A percentile compares a stretch with the other conserved stretches of the same genome.
Evolutionary conservation across 2,113 vertebrate genomes (phyloP).

Genomic region (Shinisaurus crocodilurus): DNA sequence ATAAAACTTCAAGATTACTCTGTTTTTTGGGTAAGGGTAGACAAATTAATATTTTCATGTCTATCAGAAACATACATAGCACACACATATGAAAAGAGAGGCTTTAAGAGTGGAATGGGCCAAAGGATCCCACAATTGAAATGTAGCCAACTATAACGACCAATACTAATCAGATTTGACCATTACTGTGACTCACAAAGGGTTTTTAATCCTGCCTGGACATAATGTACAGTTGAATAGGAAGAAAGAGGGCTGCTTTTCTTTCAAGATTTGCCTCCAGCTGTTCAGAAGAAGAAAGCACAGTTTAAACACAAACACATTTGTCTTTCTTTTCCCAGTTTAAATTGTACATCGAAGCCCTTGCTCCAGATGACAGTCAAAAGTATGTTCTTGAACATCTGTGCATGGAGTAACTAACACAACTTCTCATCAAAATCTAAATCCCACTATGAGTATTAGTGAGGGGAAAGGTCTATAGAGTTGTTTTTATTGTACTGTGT

Average conservation of each 20-base stretch:
- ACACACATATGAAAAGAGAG: not conserved
- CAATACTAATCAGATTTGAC: constrained; percentile 60
- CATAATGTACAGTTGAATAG: constrained; percentile 45
- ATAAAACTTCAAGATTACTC: constrained; percentile 2
- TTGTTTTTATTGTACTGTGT: not conserved
- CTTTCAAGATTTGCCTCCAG: constrained; percentile 51
- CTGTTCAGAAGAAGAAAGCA: constrained; percentile 53
- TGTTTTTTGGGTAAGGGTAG: not conserved
- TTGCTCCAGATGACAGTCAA: constrained; percentile 27
- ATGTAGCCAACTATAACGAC: constrained; percentile 56
- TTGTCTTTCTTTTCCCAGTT: constrained; percentile 10
- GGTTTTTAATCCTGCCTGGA: constrained; percentile 39
- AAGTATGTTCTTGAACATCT: constrained; percentile 22
- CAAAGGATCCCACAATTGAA: constrained; percentile 37
- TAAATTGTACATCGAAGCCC: not conserved
- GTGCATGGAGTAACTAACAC: not conserved
- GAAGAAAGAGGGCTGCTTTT: constrained; percentile 49
- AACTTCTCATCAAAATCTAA: not conserved
- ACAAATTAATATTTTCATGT: not conserved
- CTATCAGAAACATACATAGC: constrained; percentile 5
- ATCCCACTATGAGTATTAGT: not conserved
- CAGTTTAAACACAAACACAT: constrained; percentile 33
- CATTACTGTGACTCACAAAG: constrained; percentile 52
- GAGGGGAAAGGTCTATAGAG: not conserved
- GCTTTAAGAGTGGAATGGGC: constrained; percentile 32